phyloP scores from a whole-genome alignment of 2,888 invertebrate genomes.

The Lissonota sp. region DNA sequence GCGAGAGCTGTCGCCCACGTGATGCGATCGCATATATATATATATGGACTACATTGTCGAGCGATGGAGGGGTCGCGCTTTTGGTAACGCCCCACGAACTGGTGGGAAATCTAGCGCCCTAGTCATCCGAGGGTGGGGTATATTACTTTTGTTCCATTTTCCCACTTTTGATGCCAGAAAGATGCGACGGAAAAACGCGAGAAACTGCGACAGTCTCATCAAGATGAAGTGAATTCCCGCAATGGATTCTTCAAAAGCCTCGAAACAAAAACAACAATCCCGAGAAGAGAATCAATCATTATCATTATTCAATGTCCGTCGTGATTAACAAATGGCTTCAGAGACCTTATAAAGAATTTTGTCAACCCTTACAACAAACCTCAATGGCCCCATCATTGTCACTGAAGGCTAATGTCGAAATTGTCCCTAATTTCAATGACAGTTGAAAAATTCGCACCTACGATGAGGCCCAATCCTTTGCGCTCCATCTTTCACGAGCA shows the following conservation, averaged over 20 bases:
- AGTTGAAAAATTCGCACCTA: conserved; percentile 35
- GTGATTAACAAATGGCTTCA: conserved; percentile 20
- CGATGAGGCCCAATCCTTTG: conserved; percentile 12
- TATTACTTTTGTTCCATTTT: conserved; percentile 49
- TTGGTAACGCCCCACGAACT: conserved; percentile 64
- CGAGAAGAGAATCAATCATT: conserved; percentile 36
- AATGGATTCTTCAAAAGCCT: conserved; percentile 9
- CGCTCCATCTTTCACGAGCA: conserved; percentile 22
- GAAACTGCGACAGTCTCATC: neutral
- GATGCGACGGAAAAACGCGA: conserved; percentile 29
- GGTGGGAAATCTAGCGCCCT: conserved; percentile 30
- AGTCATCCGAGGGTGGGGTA: conserved; percentile 50
- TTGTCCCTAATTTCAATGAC: conserved; percentile 7
- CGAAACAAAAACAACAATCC: neutral
- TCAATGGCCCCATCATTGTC: neutral
- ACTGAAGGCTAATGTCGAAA: neutral
- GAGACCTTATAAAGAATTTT: neutral
- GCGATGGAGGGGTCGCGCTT: conserved; percentile 69
- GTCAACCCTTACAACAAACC: neutral
- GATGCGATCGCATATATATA: neutral
- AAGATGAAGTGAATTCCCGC: conserved; percentile 1
- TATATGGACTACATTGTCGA: conserved; percentile 28
- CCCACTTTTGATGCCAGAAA: conserved; percentile 29
- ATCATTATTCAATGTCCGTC: conserved; percentile 30
- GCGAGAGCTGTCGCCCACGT: conserved; percentile 41